These are phyloP conservation scores for Otis tarda DNA, from an alignment of 2,113 vertebrate species.

Conservation along the genomic window DNA sequence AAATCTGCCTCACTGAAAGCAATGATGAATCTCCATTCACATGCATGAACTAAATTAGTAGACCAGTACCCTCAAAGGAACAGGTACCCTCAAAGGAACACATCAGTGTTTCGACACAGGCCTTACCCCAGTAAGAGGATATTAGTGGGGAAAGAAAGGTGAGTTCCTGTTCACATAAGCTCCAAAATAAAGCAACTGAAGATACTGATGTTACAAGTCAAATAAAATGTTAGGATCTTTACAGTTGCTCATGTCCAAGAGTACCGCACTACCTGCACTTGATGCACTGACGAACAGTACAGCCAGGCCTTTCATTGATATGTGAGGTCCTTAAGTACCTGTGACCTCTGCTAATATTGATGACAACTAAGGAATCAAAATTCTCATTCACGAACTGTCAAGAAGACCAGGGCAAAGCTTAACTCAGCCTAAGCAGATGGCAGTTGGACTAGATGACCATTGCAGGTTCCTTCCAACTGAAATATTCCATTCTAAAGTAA, in stretches of 20 bases:
- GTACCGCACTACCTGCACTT: accelerated
- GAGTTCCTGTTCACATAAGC: background rate
- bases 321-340: background rate
- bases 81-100: background rate
- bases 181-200: background rate
- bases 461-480: background rate
- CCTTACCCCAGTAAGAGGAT: background rate
- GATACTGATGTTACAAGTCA: background rate
- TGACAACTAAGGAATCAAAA: background rate
- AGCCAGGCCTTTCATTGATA: background rate
- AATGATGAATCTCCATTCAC: background rate
- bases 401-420: background rate
- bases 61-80: background rate
- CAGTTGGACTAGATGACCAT: background rate
- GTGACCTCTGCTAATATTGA: background rate
- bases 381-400: background rate
- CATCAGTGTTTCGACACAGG: background rate
- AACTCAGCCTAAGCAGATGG: background rate
- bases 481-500: background rate
- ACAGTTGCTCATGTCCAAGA: background rate
- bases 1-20: background rate
- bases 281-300: accelerated
- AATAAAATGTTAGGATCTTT: background rate
- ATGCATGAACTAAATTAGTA: background rate
- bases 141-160: background rate